phyloP scores from a whole-genome alignment of 2,888 invertebrate species.

The Platycheirus rosarum region DNA sequence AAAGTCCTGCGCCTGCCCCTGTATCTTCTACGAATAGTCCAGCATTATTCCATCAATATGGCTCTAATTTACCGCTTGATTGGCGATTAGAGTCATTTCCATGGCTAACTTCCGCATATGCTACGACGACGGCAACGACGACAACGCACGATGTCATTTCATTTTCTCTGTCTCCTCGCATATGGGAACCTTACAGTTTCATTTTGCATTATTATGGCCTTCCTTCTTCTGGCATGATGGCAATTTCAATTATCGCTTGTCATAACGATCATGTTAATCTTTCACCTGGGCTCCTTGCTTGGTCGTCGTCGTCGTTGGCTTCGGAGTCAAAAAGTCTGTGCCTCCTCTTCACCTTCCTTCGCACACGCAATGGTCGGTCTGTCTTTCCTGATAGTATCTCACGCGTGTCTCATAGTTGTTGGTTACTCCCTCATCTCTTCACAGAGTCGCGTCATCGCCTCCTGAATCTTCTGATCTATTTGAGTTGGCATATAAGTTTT shows the following conservation, averaged over 20 bases:
- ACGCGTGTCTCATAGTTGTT: conserved; percentile 3
- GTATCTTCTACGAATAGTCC: conserved; percentile 13
- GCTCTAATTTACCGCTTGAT: conserved; percentile 61
- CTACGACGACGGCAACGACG: conserved; percentile 10
- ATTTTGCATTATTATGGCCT: conserved; percentile 17
- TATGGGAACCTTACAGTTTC: conserved; percentile 42
- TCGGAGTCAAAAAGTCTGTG: conserved; percentile 3
- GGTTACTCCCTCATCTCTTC: background rate
- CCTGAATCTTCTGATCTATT: conserved; percentile 58
- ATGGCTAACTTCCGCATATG: conserved; percentile 61
- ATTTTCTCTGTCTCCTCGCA: too few relatives aligned
- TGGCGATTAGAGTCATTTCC: conserved; percentile 60
- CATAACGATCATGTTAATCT: conserved; percentile 71
- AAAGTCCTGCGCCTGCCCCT: background rate
- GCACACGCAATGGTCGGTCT: conserved; percentile 5
- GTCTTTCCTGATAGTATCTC: conserved; percentile 11
- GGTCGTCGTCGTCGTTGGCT: background rate
- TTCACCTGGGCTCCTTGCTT: conserved; percentile 18
- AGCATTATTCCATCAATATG: conserved; percentile 55
- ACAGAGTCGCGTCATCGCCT: conserved; percentile 15
- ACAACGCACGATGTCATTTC: conserved; percentile 46
- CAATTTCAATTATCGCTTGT: conserved; percentile 72
- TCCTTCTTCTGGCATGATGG: conserved; percentile 40
- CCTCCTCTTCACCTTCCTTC: background rate
- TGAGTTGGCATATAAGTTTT: conserved; percentile 10